phyloP scores from a whole-genome alignment of 2,113 vertebrate genomes.

The Microtus pennsylvanicus region DNA sequence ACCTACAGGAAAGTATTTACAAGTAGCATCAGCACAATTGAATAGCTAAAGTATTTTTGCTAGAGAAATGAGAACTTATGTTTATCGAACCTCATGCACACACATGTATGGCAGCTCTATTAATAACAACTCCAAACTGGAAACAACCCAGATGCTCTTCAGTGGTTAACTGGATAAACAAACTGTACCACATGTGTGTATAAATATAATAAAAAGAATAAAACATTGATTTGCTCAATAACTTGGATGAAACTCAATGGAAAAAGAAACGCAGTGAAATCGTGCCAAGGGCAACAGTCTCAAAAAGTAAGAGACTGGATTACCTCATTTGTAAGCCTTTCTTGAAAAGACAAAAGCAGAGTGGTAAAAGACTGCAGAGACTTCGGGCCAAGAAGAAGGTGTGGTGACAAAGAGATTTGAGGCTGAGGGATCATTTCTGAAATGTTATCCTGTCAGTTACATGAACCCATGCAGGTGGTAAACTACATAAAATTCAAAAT shows the following conservation, averaged over 20 bases:
- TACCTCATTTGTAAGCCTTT: not conserved
- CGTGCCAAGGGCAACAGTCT: not conserved
- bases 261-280: not conserved
- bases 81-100: not conserved
- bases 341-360: not conserved
- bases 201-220: not conserved
- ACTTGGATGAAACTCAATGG: not conserved
- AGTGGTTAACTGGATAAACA: not conserved
- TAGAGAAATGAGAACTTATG: not conserved
- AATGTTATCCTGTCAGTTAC: not conserved
- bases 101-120: not conserved
- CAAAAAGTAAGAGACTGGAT: not conserved
- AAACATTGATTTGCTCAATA: not conserved
- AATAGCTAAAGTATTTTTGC: not conserved
- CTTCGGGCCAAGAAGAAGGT: not conserved
- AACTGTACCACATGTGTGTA: not conserved
- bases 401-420: not conserved
- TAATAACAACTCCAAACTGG: not conserved
- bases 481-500: conserved; percentile 9
- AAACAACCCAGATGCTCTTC: not conserved
- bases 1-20: not conserved
- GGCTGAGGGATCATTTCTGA: not conserved
- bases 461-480: not conserved
- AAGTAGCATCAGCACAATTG: not conserved
- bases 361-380: not conserved